A percentile compares a stretch with the other conserved stretches of the same genome.
Evolutionary conservation across 1,140 invertebrate genomes (phyloP).

Genomic region (Rhyzopertha dominica): DNA sequence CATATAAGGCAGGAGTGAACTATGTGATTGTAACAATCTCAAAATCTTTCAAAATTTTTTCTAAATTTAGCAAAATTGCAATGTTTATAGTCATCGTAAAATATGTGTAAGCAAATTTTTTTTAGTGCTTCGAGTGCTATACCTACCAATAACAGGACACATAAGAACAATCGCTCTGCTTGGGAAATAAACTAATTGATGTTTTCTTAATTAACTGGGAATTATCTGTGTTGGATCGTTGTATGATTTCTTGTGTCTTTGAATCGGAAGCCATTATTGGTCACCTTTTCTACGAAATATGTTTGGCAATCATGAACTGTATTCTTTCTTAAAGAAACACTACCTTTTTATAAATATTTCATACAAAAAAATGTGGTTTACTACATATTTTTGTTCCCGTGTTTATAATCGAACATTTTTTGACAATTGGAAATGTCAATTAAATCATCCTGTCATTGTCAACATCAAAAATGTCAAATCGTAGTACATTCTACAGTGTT

Average conservation of each 20-base stretch:
- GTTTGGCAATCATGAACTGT: too few species aligned
- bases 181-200: constrained; percentile 50
- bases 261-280: constrained; percentile 17
- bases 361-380: too few species aligned
- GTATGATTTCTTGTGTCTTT: constrained; percentile 18
- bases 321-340: too few species aligned
- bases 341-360: too few species aligned
- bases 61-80: background rate
- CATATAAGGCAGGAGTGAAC: background rate
- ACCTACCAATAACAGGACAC: constrained; percentile 65
- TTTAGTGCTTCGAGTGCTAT: constrained; percentile 15
- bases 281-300: too few species aligned
- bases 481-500: too few species aligned
- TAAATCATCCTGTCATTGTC: too few species aligned
- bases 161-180: constrained; percentile 61
- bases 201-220: constrained; percentile 29
- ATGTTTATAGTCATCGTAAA: background rate
- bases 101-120: constrained; percentile 10
- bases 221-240: constrained; percentile 29
- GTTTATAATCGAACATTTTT: too few species aligned
- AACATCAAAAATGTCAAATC: too few species aligned
- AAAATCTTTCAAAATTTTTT: constrained; percentile 28
- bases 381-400: too few species aligned
- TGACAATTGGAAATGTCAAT: too few species aligned
- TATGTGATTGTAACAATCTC: constrained; percentile 25